Base-by-base conservation (phyloP, 2,888 invertebrate species). In the Sialis lutaria region DNA sequence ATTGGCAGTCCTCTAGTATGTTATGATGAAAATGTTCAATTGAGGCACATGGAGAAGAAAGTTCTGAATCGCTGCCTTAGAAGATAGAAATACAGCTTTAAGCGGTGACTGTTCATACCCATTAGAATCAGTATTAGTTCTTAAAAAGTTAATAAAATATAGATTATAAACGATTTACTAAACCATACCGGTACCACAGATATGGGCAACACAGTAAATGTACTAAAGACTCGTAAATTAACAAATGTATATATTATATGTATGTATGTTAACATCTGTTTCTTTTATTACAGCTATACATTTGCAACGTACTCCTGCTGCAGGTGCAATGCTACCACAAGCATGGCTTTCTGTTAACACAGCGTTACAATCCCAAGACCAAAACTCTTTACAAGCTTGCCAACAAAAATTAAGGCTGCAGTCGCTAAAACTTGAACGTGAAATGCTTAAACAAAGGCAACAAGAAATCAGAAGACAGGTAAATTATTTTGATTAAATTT, bases 381-480 rank as follows among this genome's bases (percentile, higher is more conserved):
- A 58, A 54, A 65, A 64, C 48, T 70, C 73, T 37, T 62, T 76
- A 45, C 77, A 76, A 58, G 75, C 72, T 48, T 79, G 78, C 63
- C 79, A 79, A 57, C 84, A 84, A 64, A 82, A 85, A 61, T 68
- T 84, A 51, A 75, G 87, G 55, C 72, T 89, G 50, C 85, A 86
- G 63, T 83, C 85, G 50, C 70, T 92, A 55, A 87, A 91, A 64
- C 75, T 87, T 62, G 92, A 92, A 68, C 74, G 90, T 51, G 91
- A 92, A 64, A 77, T 83, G 57, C 76, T 92, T 55, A 88, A 88
- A 67, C 81, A 86, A 59, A 75, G 90, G 56, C 89, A 89, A 64
- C 86, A 87, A 67, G 90, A 91, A 70, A 88, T 91, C 57, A 75
- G 82, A 64, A 75, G 85, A 62, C 89, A 89, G 79, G 85, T 84